Percentiles rank a stretch among this genome's conserved stretches.
Evolutionary conservation across 2,888 invertebrate species (phyloP).

Genomic region (Chrysotoxum bicinctum): DNA sequence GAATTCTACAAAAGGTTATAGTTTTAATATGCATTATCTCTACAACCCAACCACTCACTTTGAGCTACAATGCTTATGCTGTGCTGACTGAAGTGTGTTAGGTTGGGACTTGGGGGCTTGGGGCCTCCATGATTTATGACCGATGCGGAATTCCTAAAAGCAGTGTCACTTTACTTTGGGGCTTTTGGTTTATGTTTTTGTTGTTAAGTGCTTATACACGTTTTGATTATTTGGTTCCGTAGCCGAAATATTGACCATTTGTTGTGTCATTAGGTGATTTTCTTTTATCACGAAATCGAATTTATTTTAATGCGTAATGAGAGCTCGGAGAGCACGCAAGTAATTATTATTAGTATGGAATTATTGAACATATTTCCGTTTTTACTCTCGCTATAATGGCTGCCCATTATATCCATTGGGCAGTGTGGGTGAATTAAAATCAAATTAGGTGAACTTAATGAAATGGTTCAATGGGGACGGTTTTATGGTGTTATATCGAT

Average conservation of each 20-base stretch:
- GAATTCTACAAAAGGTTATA: conserved; percentile 25
- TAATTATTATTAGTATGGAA: conserved; percentile 16
- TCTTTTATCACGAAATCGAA: conserved; percentile 50
- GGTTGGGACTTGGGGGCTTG: background rate
- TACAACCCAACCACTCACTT: conserved; percentile 39
- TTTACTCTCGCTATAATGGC: background rate
- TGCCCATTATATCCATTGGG: conserved; percentile 18
- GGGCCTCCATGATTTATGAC: conserved; percentile 40
- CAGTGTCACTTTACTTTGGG: conserved; percentile 30
- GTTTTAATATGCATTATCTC: conserved; percentile 16
- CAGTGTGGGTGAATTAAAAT: conserved; percentile 50
- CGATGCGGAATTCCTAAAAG: conserved; percentile 36
- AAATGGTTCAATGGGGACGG: conserved; percentile 4
- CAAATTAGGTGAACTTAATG: conserved; percentile 47
- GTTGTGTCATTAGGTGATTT: conserved; percentile 7
- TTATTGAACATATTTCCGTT: conserved; percentile 11
- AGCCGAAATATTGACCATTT: conserved; percentile 17
- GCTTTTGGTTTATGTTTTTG: conserved; percentile 5
- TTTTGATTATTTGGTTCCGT: conserved; percentile 10
- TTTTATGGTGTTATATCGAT: conserved; percentile 14
- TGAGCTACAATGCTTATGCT: conserved; percentile 1
- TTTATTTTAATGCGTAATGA: conserved; percentile 41
- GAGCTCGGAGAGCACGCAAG: conserved; percentile 16
- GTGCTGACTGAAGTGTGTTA: background rate
- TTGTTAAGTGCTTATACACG: background rate